These are phyloP conservation scores for Hydropotes inermis DNA, from an alignment of 2,113 vertebrate genomes.

Conservation along the genomic window DNA sequence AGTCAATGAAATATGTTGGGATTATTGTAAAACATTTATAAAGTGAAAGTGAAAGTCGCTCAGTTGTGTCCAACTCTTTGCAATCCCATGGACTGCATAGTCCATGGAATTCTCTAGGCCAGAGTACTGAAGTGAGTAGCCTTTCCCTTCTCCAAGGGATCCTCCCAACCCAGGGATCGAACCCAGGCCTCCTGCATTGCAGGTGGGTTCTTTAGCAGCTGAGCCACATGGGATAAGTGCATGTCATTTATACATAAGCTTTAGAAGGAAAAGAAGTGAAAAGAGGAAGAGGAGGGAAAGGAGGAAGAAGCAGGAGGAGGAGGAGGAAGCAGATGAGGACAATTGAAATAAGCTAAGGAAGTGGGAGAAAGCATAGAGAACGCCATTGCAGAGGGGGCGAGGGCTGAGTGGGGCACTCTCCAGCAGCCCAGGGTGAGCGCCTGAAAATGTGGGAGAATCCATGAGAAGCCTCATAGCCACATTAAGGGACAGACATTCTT, in stretches of 20 bases:
- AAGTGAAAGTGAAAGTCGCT: not conserved
- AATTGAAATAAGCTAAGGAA: not conserved
- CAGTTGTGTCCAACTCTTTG: not conserved
- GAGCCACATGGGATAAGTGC: not conserved
- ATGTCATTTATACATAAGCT: not conserved
- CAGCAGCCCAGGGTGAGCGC: not conserved
- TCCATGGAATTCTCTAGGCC: not conserved
- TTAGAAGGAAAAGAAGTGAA: not conserved
- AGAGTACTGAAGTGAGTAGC: not conserved
- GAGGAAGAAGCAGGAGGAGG: not conserved
- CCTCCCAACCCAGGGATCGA: not conserved
- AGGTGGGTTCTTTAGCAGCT: not conserved
- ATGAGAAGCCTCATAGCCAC: not conserved
- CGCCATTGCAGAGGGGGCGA: not conserved
- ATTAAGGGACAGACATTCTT: not conserved
- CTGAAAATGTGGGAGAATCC: not conserved
- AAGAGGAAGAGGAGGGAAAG: not conserved
- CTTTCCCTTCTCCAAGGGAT: not conserved
- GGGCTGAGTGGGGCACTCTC: too few relatives aligned
- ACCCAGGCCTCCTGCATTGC: not conserved
- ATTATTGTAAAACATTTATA: not conserved
- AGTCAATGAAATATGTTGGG: not conserved
- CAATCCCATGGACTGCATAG: not conserved
- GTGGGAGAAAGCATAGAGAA: not conserved
- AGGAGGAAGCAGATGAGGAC: not conserved